A percentile compares a stretch with the other conserved stretches of the same genome.
phyloP scores from a whole-genome alignment of 1,140 invertebrate genomes.

The Drosophila lini region DNA sequence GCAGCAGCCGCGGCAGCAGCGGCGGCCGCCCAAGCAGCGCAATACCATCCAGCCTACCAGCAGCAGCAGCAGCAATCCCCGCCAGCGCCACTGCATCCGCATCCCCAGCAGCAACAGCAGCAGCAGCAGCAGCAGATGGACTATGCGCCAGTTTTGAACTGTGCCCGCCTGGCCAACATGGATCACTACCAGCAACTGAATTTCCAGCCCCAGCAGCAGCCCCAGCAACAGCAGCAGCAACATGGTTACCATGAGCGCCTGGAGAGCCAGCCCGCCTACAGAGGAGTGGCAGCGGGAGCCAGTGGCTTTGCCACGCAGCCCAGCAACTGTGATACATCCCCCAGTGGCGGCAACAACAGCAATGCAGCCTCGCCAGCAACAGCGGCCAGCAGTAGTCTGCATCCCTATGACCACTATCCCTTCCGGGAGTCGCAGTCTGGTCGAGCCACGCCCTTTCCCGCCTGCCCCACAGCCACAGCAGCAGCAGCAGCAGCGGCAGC shows the following conservation, averaged over 20 bases:
- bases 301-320: slow-evolving; percentile 31
- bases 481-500: slow-evolving; percentile 31
- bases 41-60: slow-evolving; percentile 73
- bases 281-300: slow-evolving; percentile 28
- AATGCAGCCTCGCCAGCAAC: slow-evolving; percentile 67
- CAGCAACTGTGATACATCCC: slow-evolving; percentile 42
- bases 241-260: slow-evolving; percentile 19
- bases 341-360: slow-evolving; percentile 31
- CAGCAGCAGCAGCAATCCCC: slow-evolving; percentile 62
- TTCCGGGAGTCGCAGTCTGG: slow-evolving; percentile 85
- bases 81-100: slow-evolving; percentile 52
- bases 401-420: slow-evolving; percentile 86
- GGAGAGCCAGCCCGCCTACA: slow-evolving; percentile 44
- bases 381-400: slow-evolving; percentile 63
- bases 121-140: slow-evolving; percentile 63
- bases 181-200: slow-evolving; percentile 77
- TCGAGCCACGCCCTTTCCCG: slow-evolving; percentile 88
- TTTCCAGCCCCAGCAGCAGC: slow-evolving; percentile 58
- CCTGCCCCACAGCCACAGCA: slow-evolving; percentile 59
- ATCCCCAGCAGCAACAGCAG: slow-evolving; percentile 53
- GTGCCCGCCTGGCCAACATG: slow-evolving; percentile 75
- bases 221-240: slow-evolving; percentile 42
- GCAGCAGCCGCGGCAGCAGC: slow-evolving; percentile 67
- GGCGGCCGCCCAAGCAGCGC: slow-evolving; percentile 63
- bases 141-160: slow-evolving; percentile 76